Percentiles rank a stretch among this genome's conserved stretches.
Conservation (phyloP, 2,888 invertebrate genomes). For the Melipona beecheii region DNA sequence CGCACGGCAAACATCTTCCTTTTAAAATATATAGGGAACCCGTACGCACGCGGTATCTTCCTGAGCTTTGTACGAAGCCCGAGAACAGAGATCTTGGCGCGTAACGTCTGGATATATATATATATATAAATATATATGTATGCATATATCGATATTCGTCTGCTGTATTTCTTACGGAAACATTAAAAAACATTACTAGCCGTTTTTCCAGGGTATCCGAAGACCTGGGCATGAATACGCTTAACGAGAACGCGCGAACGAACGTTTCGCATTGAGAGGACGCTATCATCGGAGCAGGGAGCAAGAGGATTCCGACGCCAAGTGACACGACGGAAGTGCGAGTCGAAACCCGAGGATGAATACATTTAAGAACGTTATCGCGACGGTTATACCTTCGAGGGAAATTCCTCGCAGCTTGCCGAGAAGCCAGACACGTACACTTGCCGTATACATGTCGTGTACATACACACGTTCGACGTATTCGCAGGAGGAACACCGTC, state of each 20-base stretch:
- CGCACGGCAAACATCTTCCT: constrained; percentile 23
- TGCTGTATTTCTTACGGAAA: constrained; percentile 19
- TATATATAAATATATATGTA: too few species aligned
- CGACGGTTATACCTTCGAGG: constrained; percentile 40
- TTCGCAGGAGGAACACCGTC: background rate
- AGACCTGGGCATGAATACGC: constrained; percentile 25
- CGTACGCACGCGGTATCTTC: background rate
- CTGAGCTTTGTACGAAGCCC: background rate
- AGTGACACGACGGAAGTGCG: constrained; percentile 39
- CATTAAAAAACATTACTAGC: constrained; percentile 33
- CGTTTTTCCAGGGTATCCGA: constrained; percentile 9
- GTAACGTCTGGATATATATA: background rate
- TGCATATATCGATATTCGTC: constrained; percentile 2
- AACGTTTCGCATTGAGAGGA: constrained; percentile 27
- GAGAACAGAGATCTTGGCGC: constrained; percentile 12
- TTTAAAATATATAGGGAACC: background rate
- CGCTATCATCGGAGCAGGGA: constrained; percentile 3
- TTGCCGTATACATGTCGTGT: background rate
- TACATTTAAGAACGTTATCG: constrained; percentile 67
- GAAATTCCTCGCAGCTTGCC: constrained; percentile 33
- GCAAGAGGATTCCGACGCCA: constrained; percentile 31
- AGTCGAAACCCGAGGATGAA: constrained; percentile 65
- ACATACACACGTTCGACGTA: too few species aligned
- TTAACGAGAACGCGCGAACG: constrained; percentile 30
- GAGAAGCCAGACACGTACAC: constrained; percentile 16